Conservation (phyloP, 2,797 vertebrate species). For the Chelidonichthys spinosus region DNA sequence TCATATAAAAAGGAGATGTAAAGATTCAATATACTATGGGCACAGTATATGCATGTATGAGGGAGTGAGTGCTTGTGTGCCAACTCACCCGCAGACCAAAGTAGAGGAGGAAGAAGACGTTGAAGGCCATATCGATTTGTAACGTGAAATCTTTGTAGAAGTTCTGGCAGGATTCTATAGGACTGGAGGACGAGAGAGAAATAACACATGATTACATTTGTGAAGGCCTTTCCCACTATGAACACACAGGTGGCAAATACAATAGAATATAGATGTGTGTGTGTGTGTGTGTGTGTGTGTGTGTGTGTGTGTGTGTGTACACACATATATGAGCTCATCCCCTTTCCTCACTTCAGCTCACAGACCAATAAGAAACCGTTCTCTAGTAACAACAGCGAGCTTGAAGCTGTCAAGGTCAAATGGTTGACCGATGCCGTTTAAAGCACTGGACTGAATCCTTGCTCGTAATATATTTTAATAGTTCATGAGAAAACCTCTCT, state of each 20-base stretch:
- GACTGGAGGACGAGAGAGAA: constrained; percentile 83
- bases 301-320: too few relatives aligned
- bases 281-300: too few relatives aligned
- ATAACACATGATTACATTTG: not conserved
- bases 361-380: not conserved
- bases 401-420: constrained; percentile 24
- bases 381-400: not conserved
- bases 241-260: not conserved
- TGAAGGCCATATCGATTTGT: constrained; percentile 99
- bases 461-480: not conserved
- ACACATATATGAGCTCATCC: not conserved
- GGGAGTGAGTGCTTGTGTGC: not conserved
- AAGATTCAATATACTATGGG: not conserved
- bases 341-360: not conserved
- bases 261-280: too few relatives aligned
- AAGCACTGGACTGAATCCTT: not conserved
- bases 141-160: constrained; percentile 99
- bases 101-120: constrained; percentile 99
- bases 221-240: not conserved
- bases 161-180: constrained; percentile 99
- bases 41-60: not conserved
- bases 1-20: not conserved
- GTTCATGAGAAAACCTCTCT: not conserved
- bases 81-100: constrained; percentile 97
- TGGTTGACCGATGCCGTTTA: not conserved